These are phyloP conservation scores for Xerus inauris DNA, from an alignment of 2,113 vertebrate genomes.

Conservation along the genomic window DNA sequence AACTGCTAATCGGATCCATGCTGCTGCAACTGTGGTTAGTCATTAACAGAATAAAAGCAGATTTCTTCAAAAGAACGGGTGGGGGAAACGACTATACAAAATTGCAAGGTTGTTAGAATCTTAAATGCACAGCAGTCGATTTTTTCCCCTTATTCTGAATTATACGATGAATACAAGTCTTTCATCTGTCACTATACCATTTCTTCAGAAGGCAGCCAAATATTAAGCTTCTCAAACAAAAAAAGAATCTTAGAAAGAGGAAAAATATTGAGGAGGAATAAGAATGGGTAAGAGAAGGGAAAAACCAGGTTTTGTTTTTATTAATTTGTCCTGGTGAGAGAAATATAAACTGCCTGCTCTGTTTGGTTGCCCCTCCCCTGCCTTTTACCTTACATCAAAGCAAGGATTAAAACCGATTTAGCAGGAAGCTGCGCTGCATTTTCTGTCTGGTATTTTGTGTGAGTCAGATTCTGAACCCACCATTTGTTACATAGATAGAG, in stretches of 20 bases:
- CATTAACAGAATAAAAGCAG: constrained; percentile 91
- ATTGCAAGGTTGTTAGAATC: constrained; percentile 91
- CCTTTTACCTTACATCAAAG: constrained; percentile 74
- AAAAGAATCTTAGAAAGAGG: constrained; percentile 80
- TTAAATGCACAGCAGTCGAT: constrained; percentile 89
- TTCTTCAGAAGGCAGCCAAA: constrained; percentile 88
- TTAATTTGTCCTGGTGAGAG: constrained; percentile 86
- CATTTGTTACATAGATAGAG: accelerated
- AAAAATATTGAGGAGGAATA: constrained; percentile 86
- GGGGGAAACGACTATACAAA: constrained; percentile 86
- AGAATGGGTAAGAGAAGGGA: constrained; percentile 79
- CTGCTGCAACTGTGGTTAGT: constrained; percentile 90
- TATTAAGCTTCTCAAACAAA: constrained; percentile 86
- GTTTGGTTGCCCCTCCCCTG: constrained; percentile 36
- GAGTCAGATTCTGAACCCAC: not conserved
- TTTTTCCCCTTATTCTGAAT: constrained; percentile 87
- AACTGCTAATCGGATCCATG: constrained; percentile 91
- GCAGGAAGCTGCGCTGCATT: constrained; percentile 65
- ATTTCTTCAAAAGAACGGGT: constrained; percentile 89
- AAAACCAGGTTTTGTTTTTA: constrained; percentile 87
- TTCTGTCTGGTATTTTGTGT: not conserved
- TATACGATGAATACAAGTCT: constrained; percentile 86
- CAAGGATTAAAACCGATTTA: constrained; percentile 74
- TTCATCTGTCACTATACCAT: constrained; percentile 88
- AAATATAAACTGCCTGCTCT: constrained; percentile 79